Evolutionary conservation across 2,888 invertebrate genomes (phyloP).

Genomic region (Andrena chrysosceles): DNA sequence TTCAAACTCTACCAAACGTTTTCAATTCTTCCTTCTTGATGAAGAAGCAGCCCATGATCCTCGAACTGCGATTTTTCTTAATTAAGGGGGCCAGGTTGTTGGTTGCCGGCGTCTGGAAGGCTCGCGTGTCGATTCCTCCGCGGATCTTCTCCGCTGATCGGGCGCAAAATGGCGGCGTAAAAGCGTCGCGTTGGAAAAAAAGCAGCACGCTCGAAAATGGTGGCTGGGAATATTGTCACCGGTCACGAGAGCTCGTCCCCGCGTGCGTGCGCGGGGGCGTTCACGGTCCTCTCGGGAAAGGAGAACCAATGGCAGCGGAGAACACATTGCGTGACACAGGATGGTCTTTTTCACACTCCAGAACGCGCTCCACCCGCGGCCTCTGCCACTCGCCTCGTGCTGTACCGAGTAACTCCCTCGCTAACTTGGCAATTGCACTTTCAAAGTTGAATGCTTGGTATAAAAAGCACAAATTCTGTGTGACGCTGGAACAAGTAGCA

Average conservation of each 20-base stretch:
- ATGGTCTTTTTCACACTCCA: constrained; percentile 80
- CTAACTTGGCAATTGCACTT: background rate
- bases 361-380: constrained; percentile 69
- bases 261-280: constrained; percentile 82
- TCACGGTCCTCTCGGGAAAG: constrained; percentile 73
- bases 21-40: background rate
- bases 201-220: constrained; percentile 65
- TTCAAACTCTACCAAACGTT: background rate
- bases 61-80: background rate
- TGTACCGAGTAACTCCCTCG: constrained; percentile 7
- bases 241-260: constrained; percentile 71
- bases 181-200: constrained; percentile 41
- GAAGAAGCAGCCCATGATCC: background rate
- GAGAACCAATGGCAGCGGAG: constrained; percentile 65
- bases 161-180: constrained; percentile 56
- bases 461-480: too few species aligned
- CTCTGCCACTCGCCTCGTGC: constrained; percentile 3
- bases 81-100: constrained; percentile 4
- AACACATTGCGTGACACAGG: constrained; percentile 72
- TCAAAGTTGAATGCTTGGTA: background rate
- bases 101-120: background rate
- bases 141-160: constrained; percentile 50
- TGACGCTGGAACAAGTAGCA: too few species aligned
- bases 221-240: constrained; percentile 77
- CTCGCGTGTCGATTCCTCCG: constrained; percentile 39